Evolutionary conservation across 2,888 invertebrate species (phyloP).

Genomic region (Empis stercorea): DNA sequence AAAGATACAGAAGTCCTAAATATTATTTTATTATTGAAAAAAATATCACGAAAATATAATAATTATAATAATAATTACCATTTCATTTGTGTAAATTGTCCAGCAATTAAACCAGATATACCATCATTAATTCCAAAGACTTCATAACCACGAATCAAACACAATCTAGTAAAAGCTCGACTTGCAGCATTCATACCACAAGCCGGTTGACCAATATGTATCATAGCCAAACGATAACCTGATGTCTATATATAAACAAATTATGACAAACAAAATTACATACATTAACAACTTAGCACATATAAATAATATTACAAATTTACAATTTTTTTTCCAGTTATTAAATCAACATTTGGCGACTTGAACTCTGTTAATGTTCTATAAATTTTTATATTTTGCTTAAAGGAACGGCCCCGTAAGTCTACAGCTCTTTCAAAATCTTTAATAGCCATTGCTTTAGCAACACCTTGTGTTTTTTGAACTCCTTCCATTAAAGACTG

Average conservation of each 20-base stretch:
- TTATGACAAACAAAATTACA: background rate
- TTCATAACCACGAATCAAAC: constrained; percentile 78
- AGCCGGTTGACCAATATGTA: constrained; percentile 92
- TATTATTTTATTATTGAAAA: too few relatives aligned
- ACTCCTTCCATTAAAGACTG: constrained; percentile 94
- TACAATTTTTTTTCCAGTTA: constrained; percentile 46
- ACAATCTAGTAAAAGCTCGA: constrained; percentile 83
- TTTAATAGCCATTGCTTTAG: constrained; percentile 82
- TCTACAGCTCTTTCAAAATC: constrained; percentile 84
- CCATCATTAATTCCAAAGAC: constrained; percentile 87
- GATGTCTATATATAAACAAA: constrained; percentile 45
- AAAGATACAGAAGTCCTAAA: constrained; percentile 79
- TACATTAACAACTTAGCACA: too few relatives aligned
- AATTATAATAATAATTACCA: constrained; percentile 36
- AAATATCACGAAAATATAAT: background rate
- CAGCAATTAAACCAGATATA: constrained; percentile 76
- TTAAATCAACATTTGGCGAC: constrained; percentile 56
- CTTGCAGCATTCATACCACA: constrained; percentile 97
- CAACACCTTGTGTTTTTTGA: constrained; percentile 74
- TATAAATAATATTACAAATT: constrained; percentile 15
- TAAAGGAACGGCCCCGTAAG: constrained; percentile 80
- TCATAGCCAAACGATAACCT: constrained; percentile 67
- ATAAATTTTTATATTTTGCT: constrained; percentile 79
- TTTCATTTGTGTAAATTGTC: constrained; percentile 60
- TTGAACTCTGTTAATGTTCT: constrained; percentile 80